Base-by-base conservation (phyloP, 64 coral and sea anemone genomes). In the Stichodactyla helianthus region DNA sequence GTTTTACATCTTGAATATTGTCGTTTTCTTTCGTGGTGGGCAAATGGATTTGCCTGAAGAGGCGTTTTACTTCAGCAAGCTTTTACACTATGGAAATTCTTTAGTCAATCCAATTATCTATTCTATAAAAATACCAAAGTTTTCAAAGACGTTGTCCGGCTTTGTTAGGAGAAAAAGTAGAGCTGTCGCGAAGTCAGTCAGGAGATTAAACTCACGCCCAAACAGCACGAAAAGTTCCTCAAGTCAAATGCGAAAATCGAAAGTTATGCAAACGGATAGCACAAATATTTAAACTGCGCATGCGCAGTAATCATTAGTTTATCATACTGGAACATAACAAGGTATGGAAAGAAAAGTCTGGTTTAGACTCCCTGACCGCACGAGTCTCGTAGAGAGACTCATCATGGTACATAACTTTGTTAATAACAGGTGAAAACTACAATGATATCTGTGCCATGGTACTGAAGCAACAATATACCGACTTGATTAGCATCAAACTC, bases 11-110 rank as follows among this genome's bases (percentile, higher is more conserved):
- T 62, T 95, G 5, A 95, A 95, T 58, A 95, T 95, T 79, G 84
- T 95, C 5, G 94, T 95, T 4, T 95, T 95, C 54, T 59, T 95
- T 15, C 65, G 54, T 58, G 80, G 83, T 20, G 58, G 87, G 0
- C 55, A 55, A 0, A 88, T 44, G 35, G 79, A 77, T 14, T 82
- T 95, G 20, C 90, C 94, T 6, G 89, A 83, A 44, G 79, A 91
- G 20, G 87, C 79, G 4, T 95, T 92, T 51, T 82, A 64, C 26
- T 85, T 95, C 31, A 92, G 87, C n/a, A 95, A 95, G 20, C 57
- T 95, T 5, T 68, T 95, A 14, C 94, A 95, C 54, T 95, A 95
- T 65, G 92, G 90, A 26, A 95, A 95, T 10, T 92, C 90, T 68
- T 86, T 92, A 50, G 94, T 92, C 5, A 95, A 95, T 57, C 94